Conservation (phyloP, 1,140 invertebrate genomes). For the Calosoma granatense region DNA sequence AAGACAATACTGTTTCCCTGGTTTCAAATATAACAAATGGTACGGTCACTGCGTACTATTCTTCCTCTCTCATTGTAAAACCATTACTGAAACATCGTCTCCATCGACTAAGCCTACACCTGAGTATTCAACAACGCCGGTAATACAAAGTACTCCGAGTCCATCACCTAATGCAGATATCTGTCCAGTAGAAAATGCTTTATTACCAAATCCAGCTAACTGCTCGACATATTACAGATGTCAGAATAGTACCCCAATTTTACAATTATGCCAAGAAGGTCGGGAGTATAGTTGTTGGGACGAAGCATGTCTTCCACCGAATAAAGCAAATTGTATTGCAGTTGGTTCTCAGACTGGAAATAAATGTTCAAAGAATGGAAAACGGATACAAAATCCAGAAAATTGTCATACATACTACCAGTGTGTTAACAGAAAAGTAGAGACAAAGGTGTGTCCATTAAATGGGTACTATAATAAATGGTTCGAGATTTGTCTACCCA, state of each 20-base stretch:
- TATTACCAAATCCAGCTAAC: background rate
- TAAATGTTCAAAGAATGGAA: background rate
- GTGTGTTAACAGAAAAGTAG: background rate
- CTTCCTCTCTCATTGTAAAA: background rate
- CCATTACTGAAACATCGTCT: background rate
- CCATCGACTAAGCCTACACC: background rate
- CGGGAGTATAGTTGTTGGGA: background rate
- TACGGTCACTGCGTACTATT: background rate
- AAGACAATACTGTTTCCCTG: background rate
- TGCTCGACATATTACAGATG: background rate
- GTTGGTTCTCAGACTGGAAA: background rate
- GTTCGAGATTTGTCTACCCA: background rate
- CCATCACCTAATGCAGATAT: background rate
- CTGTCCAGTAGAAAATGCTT: background rate
- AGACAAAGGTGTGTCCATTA: background rate
- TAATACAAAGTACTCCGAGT: background rate
- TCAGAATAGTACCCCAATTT: background rate
- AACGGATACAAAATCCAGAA: background rate
- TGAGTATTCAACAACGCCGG: background rate
- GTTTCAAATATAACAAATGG: background rate
- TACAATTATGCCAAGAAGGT: background rate
- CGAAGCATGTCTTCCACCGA: background rate
- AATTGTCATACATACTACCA: background rate
- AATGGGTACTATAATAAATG: slow-evolving; percentile 4
- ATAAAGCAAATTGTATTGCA: background rate